These are phyloP conservation scores for Chelmon rostratus DNA, from an alignment of 2,797 vertebrate genomes.

Conservation along the genomic window DNA sequence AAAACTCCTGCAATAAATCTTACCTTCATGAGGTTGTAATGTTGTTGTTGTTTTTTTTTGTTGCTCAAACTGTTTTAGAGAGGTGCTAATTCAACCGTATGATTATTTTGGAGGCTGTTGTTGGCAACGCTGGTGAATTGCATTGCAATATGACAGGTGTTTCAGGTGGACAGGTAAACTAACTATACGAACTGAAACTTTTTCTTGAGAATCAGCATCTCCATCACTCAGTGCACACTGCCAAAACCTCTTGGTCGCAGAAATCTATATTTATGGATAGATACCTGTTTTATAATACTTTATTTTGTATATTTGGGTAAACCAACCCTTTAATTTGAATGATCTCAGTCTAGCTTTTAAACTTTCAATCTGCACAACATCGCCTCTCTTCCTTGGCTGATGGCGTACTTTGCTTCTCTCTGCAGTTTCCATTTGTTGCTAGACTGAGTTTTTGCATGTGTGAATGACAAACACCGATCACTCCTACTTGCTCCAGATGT, in stretches of 20 bases:
- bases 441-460: not conserved
- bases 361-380: not conserved
- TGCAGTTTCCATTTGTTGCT: not conserved
- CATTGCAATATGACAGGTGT: not conserved
- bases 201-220: no score
- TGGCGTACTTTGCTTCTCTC: not conserved
- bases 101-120: no score
- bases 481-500: conserved; percentile 38
- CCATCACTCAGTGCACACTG: no score
- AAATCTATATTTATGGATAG: not conserved
- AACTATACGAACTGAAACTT: no score
- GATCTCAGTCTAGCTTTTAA: no score
- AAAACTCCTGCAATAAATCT: not conserved
- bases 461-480: conserved; percentile 21
- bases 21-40: no score
- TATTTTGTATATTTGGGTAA: not conserved
- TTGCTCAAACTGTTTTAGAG: no score
- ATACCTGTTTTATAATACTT: not conserved
- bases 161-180: no score
- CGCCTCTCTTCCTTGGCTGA: not conserved
- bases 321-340: not conserved
- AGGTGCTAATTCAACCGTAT: no score
- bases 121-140: not conserved
- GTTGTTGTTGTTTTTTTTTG: no score
- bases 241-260: no score